These are phyloP conservation scores for Albula glossodonta DNA, from an alignment of 2,113 vertebrate genomes.

Conservation along the genomic window DNA sequence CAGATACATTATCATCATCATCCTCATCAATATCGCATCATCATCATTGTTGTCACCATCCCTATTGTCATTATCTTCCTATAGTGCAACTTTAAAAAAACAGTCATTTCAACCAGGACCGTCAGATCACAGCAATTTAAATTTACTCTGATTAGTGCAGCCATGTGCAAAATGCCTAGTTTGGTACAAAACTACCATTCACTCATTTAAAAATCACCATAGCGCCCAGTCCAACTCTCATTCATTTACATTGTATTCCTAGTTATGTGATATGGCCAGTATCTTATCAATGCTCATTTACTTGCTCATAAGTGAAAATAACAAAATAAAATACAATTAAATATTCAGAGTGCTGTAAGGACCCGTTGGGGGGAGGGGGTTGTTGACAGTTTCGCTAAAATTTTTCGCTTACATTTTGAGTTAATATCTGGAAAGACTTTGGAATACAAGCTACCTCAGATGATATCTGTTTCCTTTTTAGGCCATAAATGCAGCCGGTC, in stretches of 20 bases:
- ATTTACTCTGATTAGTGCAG: conserved; percentile 6
- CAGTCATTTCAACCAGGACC: conserved; percentile 37
- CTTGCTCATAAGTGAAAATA: not conserved
- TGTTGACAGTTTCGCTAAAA: not conserved
- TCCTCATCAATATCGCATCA: conserved; percentile 39
- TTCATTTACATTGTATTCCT: not conserved
- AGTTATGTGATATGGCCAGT: not conserved
- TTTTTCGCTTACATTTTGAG: not conserved
- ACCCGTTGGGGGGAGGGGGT: not conserved
- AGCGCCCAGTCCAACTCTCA: not conserved
- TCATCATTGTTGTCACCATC: conserved; percentile 41
- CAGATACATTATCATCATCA: no score
- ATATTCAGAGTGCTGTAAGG: not conserved
- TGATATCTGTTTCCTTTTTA: not conserved
- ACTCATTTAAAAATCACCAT: not conserved
- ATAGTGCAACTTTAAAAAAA: conserved; percentile 41
- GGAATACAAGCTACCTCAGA: not conserved
- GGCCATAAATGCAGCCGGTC: not conserved
- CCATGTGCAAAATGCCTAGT: conserved; percentile 28
- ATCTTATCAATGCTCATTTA: not conserved
- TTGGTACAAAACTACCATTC: conserved; percentile 23
- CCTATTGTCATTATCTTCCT: not conserved
- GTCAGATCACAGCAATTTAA: conserved; percentile 36
- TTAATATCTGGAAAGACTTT: not conserved
- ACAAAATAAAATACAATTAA: not conserved